Evolutionary conservation across 2,113 vertebrate species (phyloP).

Genomic region (Rhinolophus ferrumequinum): DNA sequence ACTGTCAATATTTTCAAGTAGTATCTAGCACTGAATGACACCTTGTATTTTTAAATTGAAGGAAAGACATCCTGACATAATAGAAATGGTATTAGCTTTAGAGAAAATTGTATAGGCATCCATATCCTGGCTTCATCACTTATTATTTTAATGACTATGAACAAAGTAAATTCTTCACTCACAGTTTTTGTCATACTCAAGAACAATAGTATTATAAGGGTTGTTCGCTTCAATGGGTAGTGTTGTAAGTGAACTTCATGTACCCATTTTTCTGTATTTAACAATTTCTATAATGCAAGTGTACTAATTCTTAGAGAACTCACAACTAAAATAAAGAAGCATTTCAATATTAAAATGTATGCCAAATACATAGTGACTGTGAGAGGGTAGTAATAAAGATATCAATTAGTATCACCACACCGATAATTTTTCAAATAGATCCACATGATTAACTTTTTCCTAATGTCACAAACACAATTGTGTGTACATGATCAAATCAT

Average conservation of each 20-base stretch:
- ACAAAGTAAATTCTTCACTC: not conserved
- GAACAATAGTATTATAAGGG: not conserved
- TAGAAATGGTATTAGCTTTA: not conserved
- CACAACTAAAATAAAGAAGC: not conserved
- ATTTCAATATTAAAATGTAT: constrained; percentile 17
- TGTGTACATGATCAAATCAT: not conserved
- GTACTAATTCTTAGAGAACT: not conserved
- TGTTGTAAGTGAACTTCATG: not conserved
- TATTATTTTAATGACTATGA: not conserved
- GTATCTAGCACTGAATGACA: not conserved
- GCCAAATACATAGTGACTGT: not conserved
- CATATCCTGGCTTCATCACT: not conserved
- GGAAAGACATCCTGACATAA: not conserved
- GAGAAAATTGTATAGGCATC: not conserved
- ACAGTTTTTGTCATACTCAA: not conserved
- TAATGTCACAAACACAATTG: not conserved
- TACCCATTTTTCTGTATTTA: not conserved
- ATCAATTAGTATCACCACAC: not conserved
- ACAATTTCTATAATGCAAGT: not conserved
- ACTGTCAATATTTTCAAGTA: not conserved
- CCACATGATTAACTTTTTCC: not conserved
- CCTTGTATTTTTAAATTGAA: not conserved
- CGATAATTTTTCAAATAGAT: not conserved
- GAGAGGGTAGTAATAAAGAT: not conserved
- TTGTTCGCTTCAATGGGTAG: not conserved